Conservation (phyloP, 2,888 invertebrate species). For the Uropetala carovei region DNA sequence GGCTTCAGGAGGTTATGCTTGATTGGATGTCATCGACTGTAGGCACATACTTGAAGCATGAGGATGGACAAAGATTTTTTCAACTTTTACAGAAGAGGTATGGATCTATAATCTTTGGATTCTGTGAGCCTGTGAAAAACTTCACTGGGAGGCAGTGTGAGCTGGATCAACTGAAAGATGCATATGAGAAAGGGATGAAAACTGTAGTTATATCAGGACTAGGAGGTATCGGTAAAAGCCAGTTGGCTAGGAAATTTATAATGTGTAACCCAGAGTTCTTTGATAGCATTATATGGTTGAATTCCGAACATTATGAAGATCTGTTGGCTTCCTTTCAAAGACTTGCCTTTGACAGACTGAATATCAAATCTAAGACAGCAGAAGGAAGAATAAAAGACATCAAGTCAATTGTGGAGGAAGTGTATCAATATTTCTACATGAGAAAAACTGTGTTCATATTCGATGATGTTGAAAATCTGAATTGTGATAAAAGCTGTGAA, state of each 20-base stretch:
- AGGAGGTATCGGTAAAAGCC: no score
- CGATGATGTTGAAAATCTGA: neutral
- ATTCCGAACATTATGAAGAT: no score
- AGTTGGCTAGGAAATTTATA: no score
- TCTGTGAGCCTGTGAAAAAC: no score
- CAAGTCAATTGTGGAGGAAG: neutral
- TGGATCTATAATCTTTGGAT: no score
- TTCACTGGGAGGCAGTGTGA: no score
- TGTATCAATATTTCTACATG: neutral
- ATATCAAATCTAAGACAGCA: neutral
- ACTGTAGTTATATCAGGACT: no score
- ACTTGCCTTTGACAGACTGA: neutral
- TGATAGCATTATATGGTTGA: no score
- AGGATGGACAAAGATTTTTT: neutral
- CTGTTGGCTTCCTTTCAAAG: neutral
- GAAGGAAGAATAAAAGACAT: neutral
- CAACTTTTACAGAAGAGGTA: no score
- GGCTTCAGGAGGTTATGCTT: neutral
- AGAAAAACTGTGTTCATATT: neutral
- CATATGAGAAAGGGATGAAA: no score
- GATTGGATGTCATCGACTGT: neutral
- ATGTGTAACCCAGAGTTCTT: no score
- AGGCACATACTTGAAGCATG: neutral
- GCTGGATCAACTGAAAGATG: no score
- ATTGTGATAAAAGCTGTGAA: neutral